These are phyloP conservation scores for Dendrocincla tyrannina DNA, from an alignment of 2,797 vertebrate genomes.

Conservation along the genomic window DNA sequence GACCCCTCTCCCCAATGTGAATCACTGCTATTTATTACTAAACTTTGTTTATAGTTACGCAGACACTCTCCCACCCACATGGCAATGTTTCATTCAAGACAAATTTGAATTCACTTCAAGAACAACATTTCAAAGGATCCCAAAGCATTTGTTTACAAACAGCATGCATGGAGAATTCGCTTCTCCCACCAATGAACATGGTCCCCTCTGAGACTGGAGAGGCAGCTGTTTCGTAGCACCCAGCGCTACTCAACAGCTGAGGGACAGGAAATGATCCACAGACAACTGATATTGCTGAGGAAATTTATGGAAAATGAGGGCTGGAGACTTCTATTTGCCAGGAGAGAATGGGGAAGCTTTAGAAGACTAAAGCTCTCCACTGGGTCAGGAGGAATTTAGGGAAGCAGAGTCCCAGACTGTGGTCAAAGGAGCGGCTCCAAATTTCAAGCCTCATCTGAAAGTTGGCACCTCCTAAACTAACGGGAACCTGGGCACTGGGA, in stretches of 20 bases:
- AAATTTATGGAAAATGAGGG: slow-evolving; percentile 28
- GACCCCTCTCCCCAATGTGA: not conserved
- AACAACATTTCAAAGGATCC: slow-evolving; percentile 58
- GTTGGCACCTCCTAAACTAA: slow-evolving; percentile 28
- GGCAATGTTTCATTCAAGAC: slow-evolving; percentile 45
- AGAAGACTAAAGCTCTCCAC: not conserved
- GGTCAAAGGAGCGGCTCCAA: slow-evolving; percentile 33
- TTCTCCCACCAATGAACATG: not conserved
- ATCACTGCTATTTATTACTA: slow-evolving; percentile 8
- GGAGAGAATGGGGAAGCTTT: not conserved
- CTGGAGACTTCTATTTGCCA: not conserved
- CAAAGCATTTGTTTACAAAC: slow-evolving; percentile 65
- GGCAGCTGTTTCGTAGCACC: slow-evolving; percentile 50
- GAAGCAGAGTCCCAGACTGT: not conserved
- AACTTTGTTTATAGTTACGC: slow-evolving; percentile 10
- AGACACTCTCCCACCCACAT: slow-evolving; percentile 47
- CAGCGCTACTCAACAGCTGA: slow-evolving; percentile 13
- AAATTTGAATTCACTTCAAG: slow-evolving; percentile 55
- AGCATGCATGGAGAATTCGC: not conserved
- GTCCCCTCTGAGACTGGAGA: not conserved
- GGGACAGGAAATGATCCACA: not conserved
- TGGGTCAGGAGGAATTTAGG: slow-evolving; percentile 25
- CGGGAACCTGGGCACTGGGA: slow-evolving; percentile 20
- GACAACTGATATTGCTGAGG: slow-evolving; percentile 31
- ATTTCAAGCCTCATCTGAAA: slow-evolving; percentile 38